These are phyloP conservation scores for Epinephelus awoara DNA, from an alignment of 2,797 vertebrate species.

Conservation along the genomic window DNA sequence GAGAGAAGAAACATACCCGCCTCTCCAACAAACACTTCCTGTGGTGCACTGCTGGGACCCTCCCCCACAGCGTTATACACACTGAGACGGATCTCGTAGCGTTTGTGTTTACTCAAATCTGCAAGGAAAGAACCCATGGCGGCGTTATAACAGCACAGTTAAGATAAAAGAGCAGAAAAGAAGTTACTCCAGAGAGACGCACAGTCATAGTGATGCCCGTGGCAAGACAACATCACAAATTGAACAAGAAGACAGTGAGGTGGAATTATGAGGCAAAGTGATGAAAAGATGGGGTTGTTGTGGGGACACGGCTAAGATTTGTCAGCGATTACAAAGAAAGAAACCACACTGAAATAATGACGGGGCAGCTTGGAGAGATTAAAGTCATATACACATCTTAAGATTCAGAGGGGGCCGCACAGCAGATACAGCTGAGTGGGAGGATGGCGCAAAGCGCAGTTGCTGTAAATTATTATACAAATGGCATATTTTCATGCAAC, in stretches of 20 bases:
- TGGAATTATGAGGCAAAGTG: conserved; percentile 52
- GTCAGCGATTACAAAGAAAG: conserved; percentile 67
- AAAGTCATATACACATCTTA: conserved; percentile 59
- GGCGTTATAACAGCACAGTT: conserved; percentile 53
- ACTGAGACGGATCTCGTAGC: conserved; percentile 96
- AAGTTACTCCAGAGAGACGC: conserved; percentile 52
- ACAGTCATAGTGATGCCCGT: conserved; percentile 42
- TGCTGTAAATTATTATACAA: conserved; percentile 52
- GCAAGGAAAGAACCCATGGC: conserved; percentile 51
- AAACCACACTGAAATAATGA: conserved; percentile 61
- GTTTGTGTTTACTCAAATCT: conserved; percentile 97
- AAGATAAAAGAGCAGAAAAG: conserved; percentile 60
- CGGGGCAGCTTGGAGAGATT: conserved; percentile 65
- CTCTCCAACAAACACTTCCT: conserved; percentile 97
- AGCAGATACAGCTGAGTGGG: conserved; percentile 56
- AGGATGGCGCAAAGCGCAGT: conserved; percentile 37
- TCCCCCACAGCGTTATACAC: conserved; percentile 96
- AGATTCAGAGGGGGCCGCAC: conserved; percentile 39
- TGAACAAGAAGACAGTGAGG: conserved; percentile 41
- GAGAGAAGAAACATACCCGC: conserved; percentile 87
- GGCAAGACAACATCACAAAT: conserved; percentile 61
- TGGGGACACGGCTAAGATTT: conserved; percentile 65
- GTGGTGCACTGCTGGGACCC: conserved; percentile 92
- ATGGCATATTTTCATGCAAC: conserved; percentile 38
- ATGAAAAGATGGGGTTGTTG: conserved; percentile 63